Conservation (phyloP, 2,888 invertebrate species). For the Anaspis maculata region DNA sequence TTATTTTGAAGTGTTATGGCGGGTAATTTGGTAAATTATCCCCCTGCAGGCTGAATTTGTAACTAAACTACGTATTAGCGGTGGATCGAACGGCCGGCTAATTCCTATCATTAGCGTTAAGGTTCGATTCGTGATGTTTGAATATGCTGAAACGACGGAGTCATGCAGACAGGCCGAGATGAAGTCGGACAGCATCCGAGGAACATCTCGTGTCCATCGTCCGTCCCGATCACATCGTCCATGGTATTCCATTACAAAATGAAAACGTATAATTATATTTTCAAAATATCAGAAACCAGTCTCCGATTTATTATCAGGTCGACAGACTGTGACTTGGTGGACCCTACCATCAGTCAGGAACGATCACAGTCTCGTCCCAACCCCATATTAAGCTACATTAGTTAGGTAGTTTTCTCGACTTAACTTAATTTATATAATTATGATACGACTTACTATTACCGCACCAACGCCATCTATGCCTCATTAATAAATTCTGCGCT, state of each 20-base stretch:
- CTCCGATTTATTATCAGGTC: slow-evolving; percentile 48
- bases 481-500: slow-evolving; percentile 35
- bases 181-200: too few species aligned
- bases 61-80: slow-evolving; percentile 58
- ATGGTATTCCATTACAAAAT: slow-evolving; percentile 38
- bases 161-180: slow-evolving; percentile 1
- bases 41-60: slow-evolving; percentile 53
- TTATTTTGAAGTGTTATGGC: slow-evolving; percentile 45
- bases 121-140: slow-evolving; percentile 47
- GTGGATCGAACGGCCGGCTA: slow-evolving; percentile 53
- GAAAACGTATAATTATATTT: slow-evolving; percentile 42
- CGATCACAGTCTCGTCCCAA: slow-evolving; percentile 29
- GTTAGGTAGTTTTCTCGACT: slow-evolving; percentile 42
- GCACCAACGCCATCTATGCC: slow-evolving; percentile 29
- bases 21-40: slow-evolving; percentile 50
- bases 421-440: slow-evolving; percentile 41
- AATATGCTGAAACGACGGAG: slow-evolving; percentile 39
- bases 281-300: slow-evolving; percentile 42
- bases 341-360: slow-evolving; percentile 1
- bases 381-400: slow-evolving; percentile 40
- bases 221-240: background rate
- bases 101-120: slow-evolving; percentile 46
- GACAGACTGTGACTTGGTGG: slow-evolving; percentile 28
- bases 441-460: slow-evolving; percentile 30
- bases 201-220: background rate